A percentile compares a stretch with the other conserved stretches of the same genome.
Evolutionary conservation across 2,888 invertebrate genomes (phyloP).

Genomic region (Galerucella calmariensis): DNA sequence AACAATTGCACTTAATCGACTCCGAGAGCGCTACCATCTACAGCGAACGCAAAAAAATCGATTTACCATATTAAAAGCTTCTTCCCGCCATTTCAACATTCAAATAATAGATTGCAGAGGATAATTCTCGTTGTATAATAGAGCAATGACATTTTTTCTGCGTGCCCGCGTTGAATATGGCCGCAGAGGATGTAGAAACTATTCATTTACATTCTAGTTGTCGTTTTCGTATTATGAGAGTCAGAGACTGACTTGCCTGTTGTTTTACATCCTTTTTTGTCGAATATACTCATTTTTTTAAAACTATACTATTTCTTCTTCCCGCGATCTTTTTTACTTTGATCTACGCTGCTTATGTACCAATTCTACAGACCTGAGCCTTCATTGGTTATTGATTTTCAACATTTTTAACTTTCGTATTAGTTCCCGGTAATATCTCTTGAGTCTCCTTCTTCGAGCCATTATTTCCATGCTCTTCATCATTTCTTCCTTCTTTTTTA

Average conservation of each 20-base stretch:
- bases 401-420: no score
- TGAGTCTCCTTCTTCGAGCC: no score
- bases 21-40: slow-evolving; percentile 50
- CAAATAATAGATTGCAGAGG: slow-evolving; percentile 47
- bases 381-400: no score
- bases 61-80: slow-evolving; percentile 45
- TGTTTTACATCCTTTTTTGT: background rate
- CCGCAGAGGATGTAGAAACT: slow-evolving; percentile 8
- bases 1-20: slow-evolving; percentile 52
- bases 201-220: slow-evolving; percentile 17
- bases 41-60: slow-evolving; percentile 46
- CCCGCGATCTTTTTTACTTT: no score
- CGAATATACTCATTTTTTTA: no score
- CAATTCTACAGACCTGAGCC: no score
- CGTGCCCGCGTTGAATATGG: slow-evolving; percentile 14
- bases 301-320: no score
- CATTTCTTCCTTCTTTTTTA: no score
- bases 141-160: slow-evolving; percentile 51
- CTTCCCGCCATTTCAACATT: slow-evolving; percentile 49
- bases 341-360: no score
- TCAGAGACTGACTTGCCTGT: slow-evolving; percentile 12
- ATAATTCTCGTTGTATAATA: slow-evolving; percentile 49
- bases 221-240: background rate
- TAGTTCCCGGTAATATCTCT: no score
- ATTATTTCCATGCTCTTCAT: no score